Percentiles rank a stretch among this genome's conserved stretches.
Evolutionary conservation across 2,797 vertebrate species (phyloP).

Genomic region (Manis crassicaudata): DNA sequence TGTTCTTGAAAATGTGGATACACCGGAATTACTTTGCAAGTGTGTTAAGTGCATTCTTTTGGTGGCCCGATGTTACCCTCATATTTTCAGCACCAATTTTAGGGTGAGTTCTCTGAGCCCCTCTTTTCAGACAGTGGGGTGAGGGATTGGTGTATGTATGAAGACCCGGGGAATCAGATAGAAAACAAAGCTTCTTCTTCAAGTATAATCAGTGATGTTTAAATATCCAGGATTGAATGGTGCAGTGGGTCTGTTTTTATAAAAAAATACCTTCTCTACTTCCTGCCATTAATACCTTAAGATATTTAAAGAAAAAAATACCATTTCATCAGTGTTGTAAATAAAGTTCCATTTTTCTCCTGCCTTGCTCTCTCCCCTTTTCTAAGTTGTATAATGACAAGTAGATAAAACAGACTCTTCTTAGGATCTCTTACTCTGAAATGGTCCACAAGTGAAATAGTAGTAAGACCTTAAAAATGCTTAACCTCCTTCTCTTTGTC

Average conservation of each 20-base stretch:
- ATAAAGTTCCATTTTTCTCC: not conserved
- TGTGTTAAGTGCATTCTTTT: slow-evolving; percentile 98
- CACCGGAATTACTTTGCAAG: slow-evolving; percentile 97
- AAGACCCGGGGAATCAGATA: not conserved
- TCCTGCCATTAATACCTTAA: slow-evolving; percentile 1
- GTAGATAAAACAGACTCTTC: not conserved
- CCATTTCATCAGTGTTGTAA: not conserved
- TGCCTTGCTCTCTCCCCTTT: not conserved
- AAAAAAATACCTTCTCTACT: not conserved
- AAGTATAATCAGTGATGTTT: not conserved
- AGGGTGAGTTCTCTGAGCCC: slow-evolving; percentile 89
- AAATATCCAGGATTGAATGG: not conserved
- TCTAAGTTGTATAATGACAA: not conserved
- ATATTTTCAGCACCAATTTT: slow-evolving; percentile 99
- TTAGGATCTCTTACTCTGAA: slow-evolving; percentile 48
- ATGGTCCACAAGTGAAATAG: not conserved
- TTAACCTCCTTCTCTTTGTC: slow-evolving; percentile 52
- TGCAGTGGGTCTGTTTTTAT: not conserved
- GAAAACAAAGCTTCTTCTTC: not conserved
- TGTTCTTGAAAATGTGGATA: slow-evolving; percentile 98
- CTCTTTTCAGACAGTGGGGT: not conserved
- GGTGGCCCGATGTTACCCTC: slow-evolving; percentile 97
- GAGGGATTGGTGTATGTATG: not conserved
- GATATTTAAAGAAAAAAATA: slow-evolving; percentile 15
- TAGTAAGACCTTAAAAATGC: slow-evolving; percentile 35